Evolutionary conservation across 2,888 invertebrate genomes (phyloP).

Genomic region (Macrophya annulata): DNA sequence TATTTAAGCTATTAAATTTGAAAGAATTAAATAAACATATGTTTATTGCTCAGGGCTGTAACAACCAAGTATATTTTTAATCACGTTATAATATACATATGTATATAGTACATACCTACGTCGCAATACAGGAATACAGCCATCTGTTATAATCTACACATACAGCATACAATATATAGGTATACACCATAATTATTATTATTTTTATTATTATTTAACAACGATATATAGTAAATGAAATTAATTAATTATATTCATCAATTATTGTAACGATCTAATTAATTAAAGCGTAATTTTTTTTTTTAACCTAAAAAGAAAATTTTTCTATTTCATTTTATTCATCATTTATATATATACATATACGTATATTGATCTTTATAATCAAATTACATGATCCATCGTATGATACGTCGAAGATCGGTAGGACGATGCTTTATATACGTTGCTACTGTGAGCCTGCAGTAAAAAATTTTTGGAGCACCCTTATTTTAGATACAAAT

Average conservation of each 20-base stretch:
- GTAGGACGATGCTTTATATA: too few species aligned
- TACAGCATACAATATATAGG: background rate
- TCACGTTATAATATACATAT: background rate
- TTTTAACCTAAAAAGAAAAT: background rate
- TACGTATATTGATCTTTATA: background rate
- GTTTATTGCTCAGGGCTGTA: conserved; percentile 51
- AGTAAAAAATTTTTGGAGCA: background rate
- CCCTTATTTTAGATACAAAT: background rate
- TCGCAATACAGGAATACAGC: conserved; percentile 20
- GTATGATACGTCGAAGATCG: background rate
- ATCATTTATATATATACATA: too few species aligned
- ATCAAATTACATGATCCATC: background rate
- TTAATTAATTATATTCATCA: background rate
- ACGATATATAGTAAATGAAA: too few species aligned
- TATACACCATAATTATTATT: background rate
- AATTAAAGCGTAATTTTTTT: background rate
- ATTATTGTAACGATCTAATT: background rate
- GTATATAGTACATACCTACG: too few species aligned
- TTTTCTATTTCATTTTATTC: background rate
- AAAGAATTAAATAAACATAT: conserved; percentile 42
- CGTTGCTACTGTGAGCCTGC: too few species aligned
- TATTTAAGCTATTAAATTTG: conserved; percentile 46
- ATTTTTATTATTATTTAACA: background rate
- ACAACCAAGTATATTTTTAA: conserved; percentile 35
- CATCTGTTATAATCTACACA: conserved; percentile 3